Conservation (phyloP, 2,113 vertebrate genomes). For the Rissa tridactyla region DNA sequence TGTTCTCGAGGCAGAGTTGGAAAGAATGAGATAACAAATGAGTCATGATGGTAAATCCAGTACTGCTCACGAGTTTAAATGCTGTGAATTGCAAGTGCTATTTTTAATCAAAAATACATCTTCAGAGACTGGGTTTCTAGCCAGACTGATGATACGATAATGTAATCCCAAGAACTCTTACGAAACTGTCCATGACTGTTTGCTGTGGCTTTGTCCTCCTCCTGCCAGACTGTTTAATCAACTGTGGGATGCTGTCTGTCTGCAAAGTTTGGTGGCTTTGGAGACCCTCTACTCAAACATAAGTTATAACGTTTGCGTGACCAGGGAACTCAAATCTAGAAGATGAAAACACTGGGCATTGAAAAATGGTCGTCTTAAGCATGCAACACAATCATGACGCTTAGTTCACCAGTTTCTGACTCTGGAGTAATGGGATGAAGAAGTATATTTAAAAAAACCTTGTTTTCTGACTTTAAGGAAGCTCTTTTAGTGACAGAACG, state of each 20-base stretch:
- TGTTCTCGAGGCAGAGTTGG: not conserved
- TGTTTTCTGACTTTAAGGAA: not conserved
- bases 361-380: not conserved
- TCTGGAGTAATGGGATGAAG: not conserved
- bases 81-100: constrained; percentile 46
- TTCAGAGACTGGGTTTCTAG: constrained; percentile 37
- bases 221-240: not conserved
- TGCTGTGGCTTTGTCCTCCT: constrained; percentile 23
- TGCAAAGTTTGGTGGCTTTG: not conserved
- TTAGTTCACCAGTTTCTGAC: not conserved
- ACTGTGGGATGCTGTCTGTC: not conserved
- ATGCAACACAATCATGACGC: not conserved
- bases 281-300: not conserved
- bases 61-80: constrained; percentile 23
- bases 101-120: constrained; percentile 58
- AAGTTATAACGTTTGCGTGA: not conserved
- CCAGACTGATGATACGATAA: constrained; percentile 46
- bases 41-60: constrained; percentile 53
- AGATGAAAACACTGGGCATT: not conserved
- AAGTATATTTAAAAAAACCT: not conserved
- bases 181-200: not conserved
- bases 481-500: not conserved
- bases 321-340: not conserved
- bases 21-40: constrained; percentile 63
- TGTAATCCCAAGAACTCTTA: constrained; percentile 47